phyloP scores from a whole-genome alignment of 2,888 invertebrate species.

The Cephus rjabovi region DNA sequence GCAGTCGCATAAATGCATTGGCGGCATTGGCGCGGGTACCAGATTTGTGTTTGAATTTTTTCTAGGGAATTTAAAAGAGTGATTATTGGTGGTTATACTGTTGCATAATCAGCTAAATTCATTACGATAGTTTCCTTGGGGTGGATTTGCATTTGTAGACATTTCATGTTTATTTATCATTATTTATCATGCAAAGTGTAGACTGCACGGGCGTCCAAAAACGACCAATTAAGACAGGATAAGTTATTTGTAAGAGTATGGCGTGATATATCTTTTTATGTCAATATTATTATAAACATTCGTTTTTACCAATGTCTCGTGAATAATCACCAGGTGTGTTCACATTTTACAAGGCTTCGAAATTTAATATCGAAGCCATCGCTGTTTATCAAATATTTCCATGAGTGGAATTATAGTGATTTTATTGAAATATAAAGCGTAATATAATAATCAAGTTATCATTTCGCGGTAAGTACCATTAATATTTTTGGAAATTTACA shows the following conservation, averaged over 20 bases:
- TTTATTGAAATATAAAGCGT: not conserved
- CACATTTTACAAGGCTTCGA: not conserved
- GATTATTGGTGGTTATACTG: not conserved
- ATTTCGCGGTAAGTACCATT: not conserved
- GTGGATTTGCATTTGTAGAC: not conserved
- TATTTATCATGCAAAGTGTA: not conserved
- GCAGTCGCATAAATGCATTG: not conserved
- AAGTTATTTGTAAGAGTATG: not conserved
- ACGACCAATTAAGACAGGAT: not conserved
- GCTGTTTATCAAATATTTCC: not conserved
- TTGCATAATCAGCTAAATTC: not conserved
- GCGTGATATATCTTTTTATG: not conserved
- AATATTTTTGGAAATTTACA: not conserved
- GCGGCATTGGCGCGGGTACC: not conserved
- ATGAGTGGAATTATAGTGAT: not conserved
- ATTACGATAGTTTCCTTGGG: not conserved
- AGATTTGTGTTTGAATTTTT: not conserved
- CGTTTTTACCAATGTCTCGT: not conserved
- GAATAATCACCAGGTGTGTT: not conserved
- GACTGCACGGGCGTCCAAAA: not conserved
- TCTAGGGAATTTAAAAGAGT: not conserved
- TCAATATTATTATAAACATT: not conserved
- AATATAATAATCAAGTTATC: not conserved
- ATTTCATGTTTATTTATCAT: not conserved
- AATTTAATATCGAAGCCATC: not conserved